Conservation (phyloP, 2,113 vertebrate genomes). For the Orcinus orca region DNA sequence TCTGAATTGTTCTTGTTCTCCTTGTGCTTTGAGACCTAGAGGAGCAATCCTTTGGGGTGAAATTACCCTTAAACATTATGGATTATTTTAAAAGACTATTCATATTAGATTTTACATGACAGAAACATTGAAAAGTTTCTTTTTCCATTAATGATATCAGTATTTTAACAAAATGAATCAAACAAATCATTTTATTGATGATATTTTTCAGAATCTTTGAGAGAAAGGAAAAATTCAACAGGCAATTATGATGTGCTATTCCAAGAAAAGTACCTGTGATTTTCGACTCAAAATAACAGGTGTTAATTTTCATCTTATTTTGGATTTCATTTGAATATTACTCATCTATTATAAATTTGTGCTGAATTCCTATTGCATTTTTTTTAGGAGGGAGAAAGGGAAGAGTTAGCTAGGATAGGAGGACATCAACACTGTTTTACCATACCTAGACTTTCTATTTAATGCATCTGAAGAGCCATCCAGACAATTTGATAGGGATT, state of each 20-base stretch:
- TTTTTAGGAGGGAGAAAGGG: neutral
- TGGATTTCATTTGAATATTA: slow-evolving; percentile 8
- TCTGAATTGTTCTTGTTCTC: slow-evolving; percentile 40
- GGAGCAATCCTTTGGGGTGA: slow-evolving; percentile 36
- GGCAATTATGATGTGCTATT: neutral
- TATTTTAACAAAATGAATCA: slow-evolving; percentile 50
- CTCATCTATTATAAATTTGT: neutral
- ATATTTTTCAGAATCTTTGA: slow-evolving; percentile 12
- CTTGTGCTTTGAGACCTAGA: neutral
- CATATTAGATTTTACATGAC: slow-evolving; percentile 5
- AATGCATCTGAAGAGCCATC: neutral
- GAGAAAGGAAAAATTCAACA: slow-evolving; percentile 49
- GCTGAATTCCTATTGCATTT: neutral
- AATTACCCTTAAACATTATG: slow-evolving; percentile 64
- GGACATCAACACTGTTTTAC: neutral
- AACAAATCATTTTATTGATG: slow-evolving; percentile 37
- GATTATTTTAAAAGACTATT: slow-evolving; percentile 58
- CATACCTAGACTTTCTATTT: neutral
- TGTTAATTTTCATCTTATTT: slow-evolving; percentile 34
- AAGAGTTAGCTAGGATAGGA: neutral
- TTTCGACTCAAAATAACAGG: neutral
- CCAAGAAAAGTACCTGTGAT: slow-evolving; percentile 7
- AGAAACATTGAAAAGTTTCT: slow-evolving; percentile 35
- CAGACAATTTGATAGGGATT: neutral
- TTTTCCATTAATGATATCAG: slow-evolving; percentile 18